phyloP scores from a whole-genome alignment of 2,113 vertebrate genomes.

The Alligator mississippiensis region DNA sequence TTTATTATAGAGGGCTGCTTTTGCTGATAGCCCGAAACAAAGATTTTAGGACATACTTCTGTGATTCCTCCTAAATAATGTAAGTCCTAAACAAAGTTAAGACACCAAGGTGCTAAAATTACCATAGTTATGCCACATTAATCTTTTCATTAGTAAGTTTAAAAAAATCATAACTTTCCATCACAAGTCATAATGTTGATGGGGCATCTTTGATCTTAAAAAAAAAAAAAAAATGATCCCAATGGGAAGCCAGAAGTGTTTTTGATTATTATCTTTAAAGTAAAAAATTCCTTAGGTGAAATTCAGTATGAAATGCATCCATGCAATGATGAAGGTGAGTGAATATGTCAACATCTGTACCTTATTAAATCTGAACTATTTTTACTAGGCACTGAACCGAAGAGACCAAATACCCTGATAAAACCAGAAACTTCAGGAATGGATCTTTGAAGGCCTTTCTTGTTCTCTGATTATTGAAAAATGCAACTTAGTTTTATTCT shows the following conservation, averaged over 20 bases:
- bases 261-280: slow-evolving; percentile 87
- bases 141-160: slow-evolving; percentile 58
- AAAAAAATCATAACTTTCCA: slow-evolving; percentile 60
- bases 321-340: slow-evolving; percentile 79
- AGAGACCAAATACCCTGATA: slow-evolving; percentile 84
- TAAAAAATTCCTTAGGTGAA: slow-evolving; percentile 85
- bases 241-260: slow-evolving; percentile 79
- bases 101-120: slow-evolving; percentile 50
- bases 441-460: slow-evolving; percentile 79
- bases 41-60: slow-evolving; percentile 38
- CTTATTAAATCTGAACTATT: slow-evolving; percentile 82
- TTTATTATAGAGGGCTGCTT: slow-evolving; percentile 64
- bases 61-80: slow-evolving; percentile 55
- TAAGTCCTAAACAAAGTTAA: slow-evolving; percentile 45
- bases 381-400: slow-evolving; percentile 82
- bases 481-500: slow-evolving; percentile 70
- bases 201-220: slow-evolving; percentile 76
- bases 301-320: slow-evolving; percentile 85
- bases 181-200: slow-evolving; percentile 61
- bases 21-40: slow-evolving; percentile 43
- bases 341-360: slow-evolving; percentile 82
- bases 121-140: slow-evolving; percentile 49
- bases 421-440: slow-evolving; percentile 81
- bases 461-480: slow-evolving; percentile 75
- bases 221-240: slow-evolving; percentile 78